Evolutionary conservation across 1,140 invertebrate genomes (phyloP).

Genomic region (Radopholus similis): DNA sequence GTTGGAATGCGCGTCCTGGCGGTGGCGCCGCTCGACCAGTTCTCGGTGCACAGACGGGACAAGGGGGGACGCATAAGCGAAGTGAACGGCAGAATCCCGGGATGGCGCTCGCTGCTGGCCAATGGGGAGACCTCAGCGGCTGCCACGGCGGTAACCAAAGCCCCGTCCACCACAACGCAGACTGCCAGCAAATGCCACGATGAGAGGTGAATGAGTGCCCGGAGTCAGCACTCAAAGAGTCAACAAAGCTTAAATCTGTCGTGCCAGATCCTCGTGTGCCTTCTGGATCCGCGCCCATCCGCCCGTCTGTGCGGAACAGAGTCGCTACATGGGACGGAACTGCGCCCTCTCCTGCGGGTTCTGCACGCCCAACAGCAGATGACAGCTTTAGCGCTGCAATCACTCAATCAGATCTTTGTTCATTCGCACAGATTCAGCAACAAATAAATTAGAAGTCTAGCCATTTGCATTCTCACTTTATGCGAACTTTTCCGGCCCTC

Average conservation of each 20-base stretch:
- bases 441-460: too few relatives aligned
- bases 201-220: neutral
- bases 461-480: too few relatives aligned
- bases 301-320: conserved; percentile 16
- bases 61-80: neutral
- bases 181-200: conserved; percentile 11
- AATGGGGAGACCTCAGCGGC: too few relatives aligned
- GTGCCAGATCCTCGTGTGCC: conserved; percentile 25
- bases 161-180: neutral
- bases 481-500: too few relatives aligned
- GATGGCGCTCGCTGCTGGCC: too few relatives aligned
- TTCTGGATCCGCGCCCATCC: conserved; percentile 28
- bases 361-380: neutral
- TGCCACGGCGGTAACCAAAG: conserved; percentile 11
- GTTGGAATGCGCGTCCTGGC: too few relatives aligned
- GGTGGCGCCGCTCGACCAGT: too few relatives aligned
- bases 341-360: conserved; percentile 23
- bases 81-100: neutral
- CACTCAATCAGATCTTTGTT: too few relatives aligned
- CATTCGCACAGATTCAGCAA: too few relatives aligned
- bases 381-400: neutral
- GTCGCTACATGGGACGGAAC: conserved; percentile 22
- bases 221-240: neutral
- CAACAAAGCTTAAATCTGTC: neutral
- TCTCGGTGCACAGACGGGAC: neutral